These are phyloP conservation scores for Conus ventricosus DNA, from an alignment of 1,140 invertebrate species.

Conservation along the genomic window DNA sequence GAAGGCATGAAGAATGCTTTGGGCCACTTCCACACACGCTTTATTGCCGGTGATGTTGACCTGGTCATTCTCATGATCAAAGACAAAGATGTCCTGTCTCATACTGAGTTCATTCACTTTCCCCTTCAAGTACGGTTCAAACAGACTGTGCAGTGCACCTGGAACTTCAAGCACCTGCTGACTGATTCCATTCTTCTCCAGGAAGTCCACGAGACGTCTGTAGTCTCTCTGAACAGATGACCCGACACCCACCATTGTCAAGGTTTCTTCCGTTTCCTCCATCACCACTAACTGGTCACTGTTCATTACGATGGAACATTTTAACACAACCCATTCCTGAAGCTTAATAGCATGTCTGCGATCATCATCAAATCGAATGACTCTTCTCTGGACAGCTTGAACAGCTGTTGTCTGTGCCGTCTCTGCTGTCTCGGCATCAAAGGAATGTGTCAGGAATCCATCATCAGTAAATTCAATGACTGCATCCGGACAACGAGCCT, in stretches of 20 bases:
- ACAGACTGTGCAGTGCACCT: not conserved
- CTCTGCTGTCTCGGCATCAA: not conserved
- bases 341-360: not conserved
- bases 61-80: not conserved
- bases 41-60: constrained; percentile 10
- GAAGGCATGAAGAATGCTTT: not conserved
- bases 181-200: not conserved
- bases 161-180: not conserved
- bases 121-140: not conserved
- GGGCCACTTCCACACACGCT: not conserved
- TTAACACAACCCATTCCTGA: not conserved
- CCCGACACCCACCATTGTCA: not conserved
- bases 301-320: not conserved
- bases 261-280: not conserved
- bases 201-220: not conserved
- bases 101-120: not conserved
- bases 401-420: not conserved
- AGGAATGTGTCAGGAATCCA: not conserved
- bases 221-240: not conserved
- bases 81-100: not conserved
- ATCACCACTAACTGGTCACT: not conserved
- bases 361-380: not conserved
- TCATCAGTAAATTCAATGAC: not conserved
- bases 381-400: not conserved
- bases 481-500: not conserved